Conservation (phyloP, 2,797 vertebrate genomes). For the Catharus ustulatus region DNA sequence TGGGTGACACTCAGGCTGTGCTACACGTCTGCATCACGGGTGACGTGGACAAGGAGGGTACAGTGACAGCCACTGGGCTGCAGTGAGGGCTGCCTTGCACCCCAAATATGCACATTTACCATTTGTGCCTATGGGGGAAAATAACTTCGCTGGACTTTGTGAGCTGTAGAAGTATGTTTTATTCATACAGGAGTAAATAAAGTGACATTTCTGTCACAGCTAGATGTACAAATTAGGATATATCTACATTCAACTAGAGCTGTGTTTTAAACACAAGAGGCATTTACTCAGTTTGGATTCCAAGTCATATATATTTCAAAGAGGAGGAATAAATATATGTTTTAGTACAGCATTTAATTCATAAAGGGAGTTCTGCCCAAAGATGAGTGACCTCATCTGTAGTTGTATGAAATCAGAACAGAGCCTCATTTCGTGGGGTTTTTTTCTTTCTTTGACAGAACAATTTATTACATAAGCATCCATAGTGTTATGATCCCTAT, state of each 20-base stretch:
- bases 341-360: neutral
- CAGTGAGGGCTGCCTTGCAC: neutral
- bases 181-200: neutral
- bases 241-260: neutral
- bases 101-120: neutral
- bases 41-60: neutral
- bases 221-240: neutral
- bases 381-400: neutral
- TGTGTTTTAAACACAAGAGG: neutral
- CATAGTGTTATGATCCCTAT: neutral
- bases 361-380: neutral
- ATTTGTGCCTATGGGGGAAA: neutral
- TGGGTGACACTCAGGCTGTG: neutral
- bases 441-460: neutral
- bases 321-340: neutral
- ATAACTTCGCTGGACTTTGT: neutral
- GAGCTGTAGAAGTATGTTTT: neutral
- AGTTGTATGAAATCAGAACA: neutral
- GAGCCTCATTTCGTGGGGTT: neutral
- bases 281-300: neutral
- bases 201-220: neutral
- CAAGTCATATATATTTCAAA: neutral
- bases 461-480: neutral
- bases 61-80: neutral
- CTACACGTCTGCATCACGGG: rapidly evolving